phyloP scores from a whole-genome alignment of 2,888 invertebrate species.

The Leucozona laternaria region DNA sequence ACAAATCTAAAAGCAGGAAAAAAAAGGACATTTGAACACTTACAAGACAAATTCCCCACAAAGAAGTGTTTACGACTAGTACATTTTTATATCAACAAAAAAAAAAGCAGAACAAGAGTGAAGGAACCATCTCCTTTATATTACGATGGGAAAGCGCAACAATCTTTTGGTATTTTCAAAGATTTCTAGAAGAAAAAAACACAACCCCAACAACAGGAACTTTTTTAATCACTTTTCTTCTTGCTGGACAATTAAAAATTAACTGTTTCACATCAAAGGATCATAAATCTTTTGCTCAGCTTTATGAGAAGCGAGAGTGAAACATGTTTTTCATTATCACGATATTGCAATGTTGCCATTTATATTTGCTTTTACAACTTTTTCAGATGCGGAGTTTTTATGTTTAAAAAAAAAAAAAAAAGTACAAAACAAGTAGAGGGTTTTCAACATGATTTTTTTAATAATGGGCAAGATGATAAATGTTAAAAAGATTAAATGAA shows the following conservation, averaged over 20 bases:
- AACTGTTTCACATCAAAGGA: constrained; percentile 73
- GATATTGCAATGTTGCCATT: constrained; percentile 63
- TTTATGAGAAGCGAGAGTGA: constrained; percentile 5
- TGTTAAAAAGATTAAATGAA: neutral
- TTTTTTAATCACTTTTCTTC: constrained; percentile 71
- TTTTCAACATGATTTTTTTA: neutral
- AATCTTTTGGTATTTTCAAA: constrained; percentile 38
- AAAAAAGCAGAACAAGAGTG: neutral
- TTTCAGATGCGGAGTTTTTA: constrained; percentile 33
- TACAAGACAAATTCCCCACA: constrained; percentile 58
- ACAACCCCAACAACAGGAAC: constrained; percentile 23
- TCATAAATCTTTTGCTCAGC: constrained; percentile 58
- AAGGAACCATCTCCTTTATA: constrained; percentile 7
- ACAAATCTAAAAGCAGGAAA: constrained; percentile 47
- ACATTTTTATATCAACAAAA: constrained; percentile 21
- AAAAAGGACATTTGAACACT: constrained; percentile 52
- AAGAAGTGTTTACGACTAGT: constrained; percentile 59
- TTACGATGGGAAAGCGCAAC: constrained; percentile 33
- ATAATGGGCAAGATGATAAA: neutral
- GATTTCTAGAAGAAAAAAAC: constrained; percentile 9
- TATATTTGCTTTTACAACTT: constrained; percentile 48
- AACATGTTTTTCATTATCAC: constrained; percentile 64
- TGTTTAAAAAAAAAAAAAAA: neutral
- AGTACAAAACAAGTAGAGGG: neutral
- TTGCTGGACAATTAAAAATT: constrained; percentile 72